These are phyloP conservation scores for Phylloscopus whistleri DNA, from an alignment of 2,113 vertebrate species.

Conservation along the genomic window DNA sequence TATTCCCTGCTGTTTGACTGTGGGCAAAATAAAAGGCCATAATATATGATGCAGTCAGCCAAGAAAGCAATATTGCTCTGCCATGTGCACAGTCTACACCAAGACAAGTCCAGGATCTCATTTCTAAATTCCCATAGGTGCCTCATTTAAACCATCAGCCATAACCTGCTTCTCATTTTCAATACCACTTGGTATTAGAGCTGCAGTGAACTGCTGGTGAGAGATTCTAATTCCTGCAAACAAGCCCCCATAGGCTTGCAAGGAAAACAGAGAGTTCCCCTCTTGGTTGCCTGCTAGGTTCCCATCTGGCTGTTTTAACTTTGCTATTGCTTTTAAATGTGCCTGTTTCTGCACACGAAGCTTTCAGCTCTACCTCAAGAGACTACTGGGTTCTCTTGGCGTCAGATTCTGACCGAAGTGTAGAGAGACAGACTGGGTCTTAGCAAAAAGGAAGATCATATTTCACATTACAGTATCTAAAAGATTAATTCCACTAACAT, in stretches of 20 bases:
- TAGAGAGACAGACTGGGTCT: conserved; percentile 9
- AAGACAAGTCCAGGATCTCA: conserved; percentile 57
- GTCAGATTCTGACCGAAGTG: neutral
- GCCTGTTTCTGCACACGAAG: conserved; percentile 24
- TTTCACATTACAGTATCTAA: conserved; percentile 49
- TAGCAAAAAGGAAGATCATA: conserved; percentile 32
- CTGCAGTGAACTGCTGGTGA: conserved; percentile 62
- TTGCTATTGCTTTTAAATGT: conserved; percentile 62
- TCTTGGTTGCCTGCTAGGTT: conserved; percentile 56
- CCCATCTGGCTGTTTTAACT: conserved; percentile 69
- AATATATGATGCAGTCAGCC: conserved; percentile 63
- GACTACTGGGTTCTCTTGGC: conserved; percentile 11
- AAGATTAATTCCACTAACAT: conserved; percentile 42
- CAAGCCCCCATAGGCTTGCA: conserved; percentile 66
- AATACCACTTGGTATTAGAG: conserved; percentile 63
- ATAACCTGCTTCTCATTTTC: conserved; percentile 68
- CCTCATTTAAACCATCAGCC: conserved; percentile 66
- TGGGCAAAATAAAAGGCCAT: conserved; percentile 60
- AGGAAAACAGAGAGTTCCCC: conserved; percentile 60
- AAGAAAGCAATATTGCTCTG: conserved; percentile 66
- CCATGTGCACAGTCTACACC: conserved; percentile 32
- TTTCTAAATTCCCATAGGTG: conserved; percentile 65
- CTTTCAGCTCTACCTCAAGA: conserved; percentile 49
- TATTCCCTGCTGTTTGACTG: conserved; percentile 52
- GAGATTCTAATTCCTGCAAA: conserved; percentile 70